Evolutionary conservation across 2,888 invertebrate species (phyloP), one percentile per base, ranked within the genome.

Genomic region (Boloria selene): DNA sequence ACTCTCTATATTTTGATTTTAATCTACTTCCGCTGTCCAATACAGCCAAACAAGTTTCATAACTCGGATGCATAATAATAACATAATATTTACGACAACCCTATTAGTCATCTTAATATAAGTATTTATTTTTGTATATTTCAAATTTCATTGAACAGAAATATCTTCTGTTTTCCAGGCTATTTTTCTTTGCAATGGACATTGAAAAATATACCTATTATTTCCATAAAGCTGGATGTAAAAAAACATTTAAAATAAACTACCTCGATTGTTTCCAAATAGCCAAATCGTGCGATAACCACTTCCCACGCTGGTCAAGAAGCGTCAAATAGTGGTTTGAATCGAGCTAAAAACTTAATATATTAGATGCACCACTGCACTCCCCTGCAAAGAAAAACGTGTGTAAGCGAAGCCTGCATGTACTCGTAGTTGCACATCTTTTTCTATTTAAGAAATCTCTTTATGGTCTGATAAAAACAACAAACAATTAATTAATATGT

Each of bases 301-400:
- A 70, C 75, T 89, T 92, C 91, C 86, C 91, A 92, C 91, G 91
- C 83, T 75, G 78, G 69, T 71, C 82, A 85, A 74, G 66, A 70
- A 75, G 79, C 90, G 83, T 84, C 86, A 87, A 90, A 90, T 90
- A 83, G 83, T 80, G 79, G 83, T 86, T 86, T 84, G 52, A 56
- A 58, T 64, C 44, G 78, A 58, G 81, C 82, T 83, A 85, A 80
- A 82, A 83, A 87, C 88, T 88, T 87, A 86, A 86, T 88, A 86
- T 81, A 78, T 86, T 77, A 75, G 77, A 82, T 84, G 90, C 88
- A 81, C 83, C 88, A 86, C 81, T 90, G 90, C 84, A 73, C 84
- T 79, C 87, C 87, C 83, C 69, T 71, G 63, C 47, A 52, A 63
- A 79, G 72, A 88, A 89, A 87, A 88, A 87, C 86, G 85, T 86